These are phyloP conservation scores for Zoroaster sp. DNA, from an alignment of 53 echinoderm and acorn worm species.

Conservation along the genomic window DNA sequence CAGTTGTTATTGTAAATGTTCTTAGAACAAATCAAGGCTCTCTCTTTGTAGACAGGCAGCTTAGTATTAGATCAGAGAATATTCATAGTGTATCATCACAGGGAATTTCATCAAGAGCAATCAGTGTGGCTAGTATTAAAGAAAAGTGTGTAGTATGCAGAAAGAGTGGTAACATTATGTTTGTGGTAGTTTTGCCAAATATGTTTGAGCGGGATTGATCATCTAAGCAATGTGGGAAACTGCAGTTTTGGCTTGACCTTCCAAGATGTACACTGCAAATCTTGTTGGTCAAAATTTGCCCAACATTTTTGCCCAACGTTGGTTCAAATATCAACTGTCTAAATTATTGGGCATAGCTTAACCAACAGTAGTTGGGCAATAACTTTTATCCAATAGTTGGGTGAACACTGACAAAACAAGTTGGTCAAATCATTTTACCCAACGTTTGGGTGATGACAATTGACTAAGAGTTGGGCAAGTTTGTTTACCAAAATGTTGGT, in stretches of 20 bases:
- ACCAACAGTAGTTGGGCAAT: no score
- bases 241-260: neutral
- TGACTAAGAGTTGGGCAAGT: no score
- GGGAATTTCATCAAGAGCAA: neutral
- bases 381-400: neutral
- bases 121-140: neutral
- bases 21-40: neutral
- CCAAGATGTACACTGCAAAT: neutral
- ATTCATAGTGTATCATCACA: neutral
- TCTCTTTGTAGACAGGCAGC: neutral
- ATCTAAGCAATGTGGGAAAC: no score
- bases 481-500: no score
- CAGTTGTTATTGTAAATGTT: neutral
- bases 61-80: neutral
- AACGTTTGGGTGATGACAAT: no score
- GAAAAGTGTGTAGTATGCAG: neutral
- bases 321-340: conserved; percentile 19
- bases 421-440: no score
- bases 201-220: neutral
- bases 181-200: neutral
- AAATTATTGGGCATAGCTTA: neutral
- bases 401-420: no score
- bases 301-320: conserved; percentile 31
- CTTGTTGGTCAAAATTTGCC: conserved; percentile 18
- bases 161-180: neutral